phyloP scores from a whole-genome alignment of 2,888 invertebrate species.

The Lordiphosa fenestrarum region DNA sequence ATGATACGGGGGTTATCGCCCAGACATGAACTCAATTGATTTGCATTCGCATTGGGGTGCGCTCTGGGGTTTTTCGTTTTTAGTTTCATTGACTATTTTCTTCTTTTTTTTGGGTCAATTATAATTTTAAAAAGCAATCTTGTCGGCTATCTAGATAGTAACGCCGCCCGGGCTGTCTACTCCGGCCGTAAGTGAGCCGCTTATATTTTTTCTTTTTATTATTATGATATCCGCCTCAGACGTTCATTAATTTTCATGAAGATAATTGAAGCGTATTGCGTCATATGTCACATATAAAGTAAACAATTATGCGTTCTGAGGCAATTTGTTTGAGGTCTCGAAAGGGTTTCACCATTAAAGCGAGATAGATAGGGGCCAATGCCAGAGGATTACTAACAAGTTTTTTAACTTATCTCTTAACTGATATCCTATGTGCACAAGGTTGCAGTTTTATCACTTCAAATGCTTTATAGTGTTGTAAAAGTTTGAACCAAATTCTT shows the following conservation, averaged over 20 bases:
- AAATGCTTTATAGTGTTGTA: not conserved
- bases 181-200: not conserved
- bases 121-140: conserved; percentile 9
- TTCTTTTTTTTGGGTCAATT: conserved; percentile 13
- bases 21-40: conserved; percentile 60
- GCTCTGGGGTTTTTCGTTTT: conserved; percentile 15
- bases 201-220: conserved; percentile 1
- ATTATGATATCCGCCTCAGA: conserved; percentile 46
- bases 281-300: conserved; percentile 29
- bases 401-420: conserved; percentile 6
- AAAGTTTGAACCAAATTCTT: not conserved
- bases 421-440: conserved; percentile 1
- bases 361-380: not conserved
- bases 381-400: conserved; percentile 3
- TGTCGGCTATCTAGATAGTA: conserved; percentile 22
- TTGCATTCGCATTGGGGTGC: conserved; percentile 38
- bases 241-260: conserved; percentile 50
- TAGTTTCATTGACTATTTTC: conserved; percentile 17
- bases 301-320: conserved; percentile 24
- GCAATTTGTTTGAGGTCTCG: conserved; percentile 17
- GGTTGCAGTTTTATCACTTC: too few species aligned
- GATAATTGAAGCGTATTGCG: conserved; percentile 44
- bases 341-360: conserved; percentile 20
- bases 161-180: conserved; percentile 9
- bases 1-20: conserved; percentile 61